phyloP scores from a whole-genome alignment of 2,797 vertebrate genomes.

The Paguma larvata region DNA sequence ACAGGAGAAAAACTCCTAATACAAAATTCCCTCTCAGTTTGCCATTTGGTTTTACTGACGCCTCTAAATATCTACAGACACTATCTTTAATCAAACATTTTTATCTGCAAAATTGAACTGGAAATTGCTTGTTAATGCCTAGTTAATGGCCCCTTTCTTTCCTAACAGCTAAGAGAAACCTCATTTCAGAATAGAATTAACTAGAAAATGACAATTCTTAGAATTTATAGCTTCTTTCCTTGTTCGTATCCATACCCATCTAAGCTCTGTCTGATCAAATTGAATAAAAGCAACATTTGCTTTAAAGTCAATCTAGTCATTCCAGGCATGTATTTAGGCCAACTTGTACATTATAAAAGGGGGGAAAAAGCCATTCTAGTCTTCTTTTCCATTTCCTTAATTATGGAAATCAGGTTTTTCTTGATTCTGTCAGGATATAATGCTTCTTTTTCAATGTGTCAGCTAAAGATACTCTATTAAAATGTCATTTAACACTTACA shows the following conservation, averaged over 20 bases:
- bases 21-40: conserved; percentile 41
- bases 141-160: conserved; percentile 75
- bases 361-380: background rate
- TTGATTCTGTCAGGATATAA: conserved; percentile 21
- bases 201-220: conserved; percentile 70
- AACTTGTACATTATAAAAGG: background rate
- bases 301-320: conserved; percentile 40
- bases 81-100: conserved; percentile 80
- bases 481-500: background rate
- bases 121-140: conserved; percentile 79
- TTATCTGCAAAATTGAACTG: conserved; percentile 77
- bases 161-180: conserved; percentile 70
- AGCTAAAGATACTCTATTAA: conserved; percentile 28
- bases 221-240: conserved; percentile 64
- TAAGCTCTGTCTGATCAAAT: conserved; percentile 53
- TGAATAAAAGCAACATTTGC: conserved; percentile 57
- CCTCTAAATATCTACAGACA: conserved; percentile 74
- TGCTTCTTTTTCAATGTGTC: conserved; percentile 20
- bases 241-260: conserved; percentile 51
- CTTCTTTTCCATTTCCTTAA: conserved; percentile 60
- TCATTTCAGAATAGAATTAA: conserved; percentile 76
- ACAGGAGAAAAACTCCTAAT: background rate
- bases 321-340: background rate
- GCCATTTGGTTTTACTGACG: conserved; percentile 56
- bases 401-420: conserved; percentile 52